Evolutionary conservation across 2,113 vertebrate genomes (phyloP), one percentile per base, ranked within the genome.

Genomic region (Casuarius casuarius): DNA sequence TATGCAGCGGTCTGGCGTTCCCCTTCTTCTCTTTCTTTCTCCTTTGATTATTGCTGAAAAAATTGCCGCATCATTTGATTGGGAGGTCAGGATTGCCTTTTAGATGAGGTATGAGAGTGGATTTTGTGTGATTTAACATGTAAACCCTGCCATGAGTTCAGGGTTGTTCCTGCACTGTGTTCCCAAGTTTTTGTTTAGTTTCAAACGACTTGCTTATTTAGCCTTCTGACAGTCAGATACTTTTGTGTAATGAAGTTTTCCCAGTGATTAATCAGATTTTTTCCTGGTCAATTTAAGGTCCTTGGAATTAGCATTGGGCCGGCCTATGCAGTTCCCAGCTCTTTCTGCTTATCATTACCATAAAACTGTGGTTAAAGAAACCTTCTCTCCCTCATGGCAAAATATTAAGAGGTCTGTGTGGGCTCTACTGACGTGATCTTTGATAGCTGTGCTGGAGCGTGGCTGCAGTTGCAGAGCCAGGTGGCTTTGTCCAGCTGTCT

Each of bases 1-100:
- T 97, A 94, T 93, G 80, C 91, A 96, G 77, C 31, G 89, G 91
- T 94, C 87, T 58, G 0, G 52, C 62, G 35, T 94, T 97, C 59
- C 81, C 89, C 89, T 97, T 76, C 77, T 94, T 92, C 52, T 83
- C 20, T 70, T 61, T 88, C 68, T 44, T 90, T 49, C 78, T 94
- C 54, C 67, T 85, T 63, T 42, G 79, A 87, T 19, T 73, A 38
- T 68, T 82, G 58, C 84, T 85, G 84, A 48, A 72, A 82, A 73
- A 94, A 56, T 28, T 44, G 23, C 78, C 70, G 49, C 35, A 38
- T 35, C 2, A 1, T 82, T 87, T 4, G 1, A 65, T 15, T 58
- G 29, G n/a, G 67, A 93, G 44, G 26, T 62, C 33, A 42, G 52
- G 44, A 78, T 82, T 90, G 72, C 29, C 42, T 61, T 80, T 78